Evolutionary conservation across 2,888 invertebrate species (phyloP).

Genomic region (Gymnosoma rotundatum): DNA sequence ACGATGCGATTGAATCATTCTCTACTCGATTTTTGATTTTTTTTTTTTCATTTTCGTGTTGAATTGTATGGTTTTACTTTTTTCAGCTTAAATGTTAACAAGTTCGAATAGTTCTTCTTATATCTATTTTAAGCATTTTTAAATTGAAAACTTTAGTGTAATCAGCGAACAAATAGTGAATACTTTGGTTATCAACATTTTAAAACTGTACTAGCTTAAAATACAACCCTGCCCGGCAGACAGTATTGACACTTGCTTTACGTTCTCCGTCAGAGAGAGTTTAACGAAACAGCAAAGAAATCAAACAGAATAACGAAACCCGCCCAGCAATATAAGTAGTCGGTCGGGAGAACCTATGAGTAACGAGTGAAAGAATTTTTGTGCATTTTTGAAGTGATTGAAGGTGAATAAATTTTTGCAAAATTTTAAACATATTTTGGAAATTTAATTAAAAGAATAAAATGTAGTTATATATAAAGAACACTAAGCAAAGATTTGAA

Average conservation of each 20-base stretch:
- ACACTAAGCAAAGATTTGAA: background rate
- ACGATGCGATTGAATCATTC: no score
- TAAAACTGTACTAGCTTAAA: background rate
- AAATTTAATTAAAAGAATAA: background rate
- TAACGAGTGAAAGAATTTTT: conserved; percentile 68
- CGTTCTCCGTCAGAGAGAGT: conserved; percentile 42
- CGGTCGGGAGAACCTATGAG: conserved; percentile 62
- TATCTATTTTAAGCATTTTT: no score
- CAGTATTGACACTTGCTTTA: conserved; percentile 39
- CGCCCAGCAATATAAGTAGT: conserved; percentile 72
- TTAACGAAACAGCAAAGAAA: conserved; percentile 50
- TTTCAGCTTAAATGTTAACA: no score
- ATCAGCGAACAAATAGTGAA: background rate
- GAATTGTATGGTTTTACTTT: no score
- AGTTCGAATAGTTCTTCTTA: no score
- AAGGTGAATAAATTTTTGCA: conserved; percentile 57
- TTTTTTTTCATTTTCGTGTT: no score
- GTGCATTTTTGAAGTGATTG: conserved; percentile 61
- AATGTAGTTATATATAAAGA: background rate
- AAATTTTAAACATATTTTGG: background rate
- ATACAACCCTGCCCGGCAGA: conserved; percentile 60
- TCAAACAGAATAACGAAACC: conserved; percentile 73
- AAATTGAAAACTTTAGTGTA: no score
- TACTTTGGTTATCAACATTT: background rate
- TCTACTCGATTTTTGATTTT: no score